phyloP scores from a whole-genome alignment of 2,797 vertebrate genomes.

The Psittacula derbiana region DNA sequence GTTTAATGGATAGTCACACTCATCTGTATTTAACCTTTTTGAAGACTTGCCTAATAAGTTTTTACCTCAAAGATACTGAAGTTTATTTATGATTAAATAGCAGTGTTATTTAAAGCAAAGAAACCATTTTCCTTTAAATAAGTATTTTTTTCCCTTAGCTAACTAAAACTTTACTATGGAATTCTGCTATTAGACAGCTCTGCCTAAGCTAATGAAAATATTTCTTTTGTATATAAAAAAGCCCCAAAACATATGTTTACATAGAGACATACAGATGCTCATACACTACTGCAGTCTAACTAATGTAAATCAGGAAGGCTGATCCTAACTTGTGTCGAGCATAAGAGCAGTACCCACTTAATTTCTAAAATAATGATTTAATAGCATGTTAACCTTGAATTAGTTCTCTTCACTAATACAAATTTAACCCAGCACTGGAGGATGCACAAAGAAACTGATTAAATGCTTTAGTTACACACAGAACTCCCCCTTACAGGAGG shows the following conservation, averaged over 20 bases:
- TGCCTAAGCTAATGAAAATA: not conserved
- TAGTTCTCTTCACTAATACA: not conserved
- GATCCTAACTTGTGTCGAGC: not conserved
- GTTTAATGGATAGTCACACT: not conserved
- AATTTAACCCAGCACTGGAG: not conserved
- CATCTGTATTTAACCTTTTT: conserved; percentile 18
- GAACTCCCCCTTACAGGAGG: not conserved
- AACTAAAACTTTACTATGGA: not conserved
- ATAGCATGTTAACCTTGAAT: not conserved
- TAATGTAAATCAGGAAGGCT: not conserved
- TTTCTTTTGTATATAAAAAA: not conserved
- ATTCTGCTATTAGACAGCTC: not conserved
- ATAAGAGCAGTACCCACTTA: not conserved
- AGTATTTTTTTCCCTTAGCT: not conserved
- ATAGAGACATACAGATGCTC: not conserved
- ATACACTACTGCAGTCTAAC: not conserved
- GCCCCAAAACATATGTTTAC: fast-evolving
- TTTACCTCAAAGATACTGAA: conserved; percentile 3
- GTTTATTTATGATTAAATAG: not conserved
- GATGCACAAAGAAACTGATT: not conserved
- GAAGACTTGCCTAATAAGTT: not conserved
- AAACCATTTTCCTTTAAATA: not conserved
- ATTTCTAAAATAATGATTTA: not conserved
- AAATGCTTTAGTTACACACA: not conserved
- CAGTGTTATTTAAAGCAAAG: not conserved